A percentile compares a stretch with the other conserved stretches of the same genome.
These are phyloP conservation scores for Platyrinchus mystaceus DNA, from an alignment of 2,797 vertebrate genomes.

Conservation along the genomic window DNA sequence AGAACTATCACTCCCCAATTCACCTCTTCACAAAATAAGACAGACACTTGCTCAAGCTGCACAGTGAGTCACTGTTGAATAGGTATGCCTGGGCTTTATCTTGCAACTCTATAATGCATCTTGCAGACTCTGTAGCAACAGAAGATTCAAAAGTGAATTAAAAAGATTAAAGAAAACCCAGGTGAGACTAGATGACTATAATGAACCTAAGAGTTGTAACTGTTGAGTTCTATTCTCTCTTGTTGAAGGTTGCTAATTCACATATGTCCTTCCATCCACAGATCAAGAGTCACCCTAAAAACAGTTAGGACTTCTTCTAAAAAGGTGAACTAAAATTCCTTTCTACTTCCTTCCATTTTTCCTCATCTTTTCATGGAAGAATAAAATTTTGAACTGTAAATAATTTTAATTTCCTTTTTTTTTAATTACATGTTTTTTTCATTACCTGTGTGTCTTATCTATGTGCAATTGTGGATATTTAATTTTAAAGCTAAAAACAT, in stretches of 20 bases:
- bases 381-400: neutral
- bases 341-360: neutral
- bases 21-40: slow-evolving; percentile 3
- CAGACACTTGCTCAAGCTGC: neutral
- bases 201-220: neutral
- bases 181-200: neutral
- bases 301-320: neutral
- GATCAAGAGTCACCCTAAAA: neutral
- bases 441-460: neutral
- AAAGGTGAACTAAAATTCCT: neutral
- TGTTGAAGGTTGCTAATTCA: neutral
- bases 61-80: neutral
- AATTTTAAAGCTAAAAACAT: neutral
- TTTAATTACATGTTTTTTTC: neutral
- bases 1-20: slow-evolving; percentile 32
- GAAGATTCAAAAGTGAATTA: neutral
- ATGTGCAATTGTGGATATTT: neutral
- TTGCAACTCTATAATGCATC: neutral
- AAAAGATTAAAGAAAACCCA: neutral
- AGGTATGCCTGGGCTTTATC: neutral
- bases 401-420: neutral
- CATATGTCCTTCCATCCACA: neutral
- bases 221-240: neutral
- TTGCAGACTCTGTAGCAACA: neutral
- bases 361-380: fast-evolving